Evolutionary conservation across 2,113 vertebrate species (phyloP).

Genomic region (Cygnus atratus): DNA sequence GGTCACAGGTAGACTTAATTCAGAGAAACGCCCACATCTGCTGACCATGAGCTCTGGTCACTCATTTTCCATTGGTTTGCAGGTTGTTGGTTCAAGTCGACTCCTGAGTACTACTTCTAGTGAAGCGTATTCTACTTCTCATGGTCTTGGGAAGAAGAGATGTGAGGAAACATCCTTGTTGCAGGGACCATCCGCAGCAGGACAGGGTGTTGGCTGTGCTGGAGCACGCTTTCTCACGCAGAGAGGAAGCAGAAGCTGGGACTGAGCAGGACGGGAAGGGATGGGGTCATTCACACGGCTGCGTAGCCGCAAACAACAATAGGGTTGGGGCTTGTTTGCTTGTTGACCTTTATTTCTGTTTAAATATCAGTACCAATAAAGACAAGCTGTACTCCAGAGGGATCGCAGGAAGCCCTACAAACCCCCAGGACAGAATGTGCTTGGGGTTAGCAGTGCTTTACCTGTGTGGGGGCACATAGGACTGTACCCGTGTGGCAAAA

Average conservation of each 20-base stretch:
- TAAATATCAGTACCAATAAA: background rate
- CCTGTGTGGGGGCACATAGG: background rate
- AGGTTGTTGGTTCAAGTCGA: background rate
- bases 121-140: background rate
- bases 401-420: rapidly evolving
- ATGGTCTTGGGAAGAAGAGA: background rate
- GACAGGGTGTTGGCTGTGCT: background rate
- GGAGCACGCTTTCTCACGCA: rapidly evolving
- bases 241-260: background rate
- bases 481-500: background rate
- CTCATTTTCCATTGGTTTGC: background rate
- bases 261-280: background rate
- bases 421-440: background rate
- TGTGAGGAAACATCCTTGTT: background rate
- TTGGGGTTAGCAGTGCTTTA: background rate
- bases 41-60: rapidly evolving
- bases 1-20: background rate
- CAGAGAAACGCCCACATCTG: background rate
- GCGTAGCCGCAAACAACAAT: background rate
- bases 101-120: background rate
- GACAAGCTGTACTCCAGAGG: background rate
- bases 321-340: background rate
- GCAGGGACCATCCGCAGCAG: background rate
- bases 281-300: rapidly evolving
- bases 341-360: background rate